Percentiles rank a stretch among this genome's conserved stretches.
These are phyloP conservation scores for Tigriopus japonicus DNA, from an alignment of 1,140 invertebrate genomes.

Conservation along the genomic window DNA sequence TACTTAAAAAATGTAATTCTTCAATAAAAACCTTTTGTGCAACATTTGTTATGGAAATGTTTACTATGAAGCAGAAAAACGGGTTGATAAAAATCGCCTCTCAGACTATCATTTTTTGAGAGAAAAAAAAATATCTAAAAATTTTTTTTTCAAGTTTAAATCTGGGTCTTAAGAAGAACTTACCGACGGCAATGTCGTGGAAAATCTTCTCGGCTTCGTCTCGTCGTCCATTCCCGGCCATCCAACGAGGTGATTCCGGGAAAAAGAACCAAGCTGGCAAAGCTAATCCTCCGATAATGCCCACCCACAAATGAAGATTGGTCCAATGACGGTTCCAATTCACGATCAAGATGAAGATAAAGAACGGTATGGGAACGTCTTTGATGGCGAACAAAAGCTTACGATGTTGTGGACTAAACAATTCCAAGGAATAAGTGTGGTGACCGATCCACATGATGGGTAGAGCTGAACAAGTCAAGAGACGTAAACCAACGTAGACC, in stretches of 20 bases:
- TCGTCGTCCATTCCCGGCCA: background rate
- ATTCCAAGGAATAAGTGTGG: background rate
- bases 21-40: no score
- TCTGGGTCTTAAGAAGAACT: no score
- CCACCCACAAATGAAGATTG: background rate
- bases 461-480: background rate
- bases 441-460: slow-evolving; percentile 1
- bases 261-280: background rate
- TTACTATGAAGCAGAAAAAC: no score
- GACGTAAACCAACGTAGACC: background rate
- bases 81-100: no score
- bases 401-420: background rate
- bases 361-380: background rate
- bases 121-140: background rate
- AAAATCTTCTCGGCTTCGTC: background rate
- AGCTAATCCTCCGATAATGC: background rate
- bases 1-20: no score
- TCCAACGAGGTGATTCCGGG: slow-evolving; percentile 1
- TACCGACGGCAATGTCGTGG: background rate
- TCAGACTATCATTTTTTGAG: background rate
- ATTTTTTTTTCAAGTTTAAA: background rate
- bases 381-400: background rate
- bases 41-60: no score
- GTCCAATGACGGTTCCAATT: background rate
- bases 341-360: background rate